A percentile compares a stretch with the other conserved stretches of the same genome.
These are phyloP conservation scores for Conus ventricosus DNA, from an alignment of 1,140 invertebrate genomes.

Conservation along the genomic window DNA sequence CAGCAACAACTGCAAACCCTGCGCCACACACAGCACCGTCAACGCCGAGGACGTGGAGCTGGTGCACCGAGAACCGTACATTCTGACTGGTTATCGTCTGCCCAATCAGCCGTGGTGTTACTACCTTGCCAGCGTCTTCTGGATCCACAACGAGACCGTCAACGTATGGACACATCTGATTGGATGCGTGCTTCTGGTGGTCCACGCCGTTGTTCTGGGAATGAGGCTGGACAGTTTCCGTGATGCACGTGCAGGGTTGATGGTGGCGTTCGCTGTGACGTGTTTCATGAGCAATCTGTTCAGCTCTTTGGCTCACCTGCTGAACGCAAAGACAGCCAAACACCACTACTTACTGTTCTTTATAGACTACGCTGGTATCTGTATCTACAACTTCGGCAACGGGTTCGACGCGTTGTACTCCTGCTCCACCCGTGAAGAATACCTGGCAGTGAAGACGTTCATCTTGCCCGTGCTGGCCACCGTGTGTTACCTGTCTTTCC, in stretches of 20 bases:
- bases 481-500: constrained; percentile 54
- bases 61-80: constrained; percentile 66
- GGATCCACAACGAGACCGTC: constrained; percentile 72
- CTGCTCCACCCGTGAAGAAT: constrained; percentile 45
- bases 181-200: constrained; percentile 57
- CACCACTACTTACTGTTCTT: constrained; percentile 66
- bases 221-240: not conserved
- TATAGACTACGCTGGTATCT: constrained; percentile 69
- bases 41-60: constrained; percentile 52
- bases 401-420: constrained; percentile 58
- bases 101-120: constrained; percentile 66
- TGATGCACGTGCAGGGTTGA: not conserved
- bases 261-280: not conserved
- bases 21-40: constrained; percentile 20
- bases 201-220: not conserved
- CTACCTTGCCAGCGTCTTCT: constrained; percentile 68
- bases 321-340: constrained; percentile 64
- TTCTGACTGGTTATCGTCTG: constrained; percentile 65
- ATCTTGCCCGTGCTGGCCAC: constrained; percentile 56
- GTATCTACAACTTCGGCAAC: constrained; percentile 61
- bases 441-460: constrained; percentile 38
- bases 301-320: constrained; percentile 58
- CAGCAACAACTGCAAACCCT: not conserved
- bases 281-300: constrained; percentile 8
- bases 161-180: constrained; percentile 73